Evolutionary conservation across 2,113 vertebrate genomes (phyloP).

Genomic region (Corythornis madagascariensis): DNA sequence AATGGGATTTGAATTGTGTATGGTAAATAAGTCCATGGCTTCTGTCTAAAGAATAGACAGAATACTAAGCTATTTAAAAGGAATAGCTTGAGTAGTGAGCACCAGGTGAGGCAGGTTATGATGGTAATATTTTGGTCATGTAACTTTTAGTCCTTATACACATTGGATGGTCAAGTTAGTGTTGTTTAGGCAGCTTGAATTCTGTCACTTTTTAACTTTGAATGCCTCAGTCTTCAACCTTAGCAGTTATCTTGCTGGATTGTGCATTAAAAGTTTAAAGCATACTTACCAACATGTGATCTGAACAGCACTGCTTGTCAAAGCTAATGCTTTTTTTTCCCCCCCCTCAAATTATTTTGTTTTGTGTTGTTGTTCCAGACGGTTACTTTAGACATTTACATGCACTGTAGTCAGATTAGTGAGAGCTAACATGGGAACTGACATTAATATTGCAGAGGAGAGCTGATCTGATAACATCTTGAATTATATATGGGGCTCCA

Average conservation of each 20-base stretch:
- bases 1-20: slow-evolving; percentile 29
- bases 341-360: neutral
- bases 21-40: slow-evolving; percentile 1
- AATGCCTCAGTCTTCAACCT: neutral
- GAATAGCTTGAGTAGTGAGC: neutral
- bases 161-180: neutral
- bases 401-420: neutral
- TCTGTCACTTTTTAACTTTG: neutral
- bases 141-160: neutral
- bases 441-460: slow-evolving; percentile 25
- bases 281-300: neutral
- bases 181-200: neutral
- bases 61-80: neutral
- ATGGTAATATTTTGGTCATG: neutral
- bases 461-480: neutral
- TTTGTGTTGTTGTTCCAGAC: neutral
- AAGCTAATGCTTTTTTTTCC: neutral
- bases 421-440: neutral
- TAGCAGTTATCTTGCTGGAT: neutral
- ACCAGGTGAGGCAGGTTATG: neutral
- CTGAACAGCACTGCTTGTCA: neutral
- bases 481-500: slow-evolving; percentile 17
- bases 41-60: neutral
- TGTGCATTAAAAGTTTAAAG: neutral
- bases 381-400: slow-evolving; percentile 5